Percentiles rank a stretch among this genome's conserved stretches.
Conservation (phyloP, 2,888 invertebrate species). For the Xylocampa areola region DNA sequence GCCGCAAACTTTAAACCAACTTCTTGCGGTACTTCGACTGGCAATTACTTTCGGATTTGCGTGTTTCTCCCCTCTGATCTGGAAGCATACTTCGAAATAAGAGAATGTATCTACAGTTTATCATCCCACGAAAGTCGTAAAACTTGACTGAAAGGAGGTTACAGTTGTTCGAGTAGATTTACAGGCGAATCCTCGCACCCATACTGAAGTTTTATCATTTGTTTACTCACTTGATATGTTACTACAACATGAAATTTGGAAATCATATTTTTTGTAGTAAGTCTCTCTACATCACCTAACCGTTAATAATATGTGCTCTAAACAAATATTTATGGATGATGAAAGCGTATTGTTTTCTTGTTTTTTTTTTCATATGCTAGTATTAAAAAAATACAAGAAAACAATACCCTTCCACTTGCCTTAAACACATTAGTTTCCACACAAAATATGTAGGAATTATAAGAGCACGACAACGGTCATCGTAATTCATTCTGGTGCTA, state of each 20-base stretch:
- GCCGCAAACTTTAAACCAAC: conserved; percentile 14
- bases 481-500: conserved; percentile 54
- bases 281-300: too few species aligned
- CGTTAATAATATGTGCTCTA: too few species aligned
- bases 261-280: too few species aligned
- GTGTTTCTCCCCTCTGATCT: conserved; percentile 8
- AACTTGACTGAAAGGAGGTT: conserved; percentile 8
- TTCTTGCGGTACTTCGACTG: conserved; percentile 17
- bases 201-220: background rate
- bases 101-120: too few species aligned
- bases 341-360: too few species aligned
- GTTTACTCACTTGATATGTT: background rate
- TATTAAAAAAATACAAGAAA: too few species aligned
- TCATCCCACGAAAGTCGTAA: conserved; percentile 1
- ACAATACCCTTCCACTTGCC: conserved; percentile 6
- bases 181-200: background rate
- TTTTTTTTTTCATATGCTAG: too few species aligned
- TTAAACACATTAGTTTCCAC: conserved; percentile 32
- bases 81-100: too few species aligned
- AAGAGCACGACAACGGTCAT: conserved; percentile 56
- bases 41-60: conserved; percentile 18
- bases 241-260: background rate
- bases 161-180: background rate
- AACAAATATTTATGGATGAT: too few species aligned
- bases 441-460: conserved; percentile 54